Conservation (phyloP, 2,113 vertebrate species). For the Sapajus apella region DNA sequence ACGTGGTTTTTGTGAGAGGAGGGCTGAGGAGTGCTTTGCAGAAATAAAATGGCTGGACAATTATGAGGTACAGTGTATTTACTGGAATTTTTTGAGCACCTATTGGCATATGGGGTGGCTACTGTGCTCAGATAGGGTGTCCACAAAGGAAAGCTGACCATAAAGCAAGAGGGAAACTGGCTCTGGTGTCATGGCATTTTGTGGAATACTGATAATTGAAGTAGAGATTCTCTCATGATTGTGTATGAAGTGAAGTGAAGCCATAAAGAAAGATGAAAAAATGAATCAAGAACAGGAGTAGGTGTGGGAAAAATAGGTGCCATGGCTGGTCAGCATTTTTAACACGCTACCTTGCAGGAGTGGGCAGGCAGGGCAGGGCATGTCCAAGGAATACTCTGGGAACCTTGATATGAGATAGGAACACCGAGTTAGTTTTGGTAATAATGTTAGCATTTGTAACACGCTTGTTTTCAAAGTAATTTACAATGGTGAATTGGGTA, state of each 20-base stretch:
- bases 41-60: conserved; percentile 27
- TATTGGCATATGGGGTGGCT: background rate
- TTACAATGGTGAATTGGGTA: conserved; percentile 59
- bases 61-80: background rate
- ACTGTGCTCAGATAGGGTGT: background rate
- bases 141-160: background rate
- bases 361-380: background rate
- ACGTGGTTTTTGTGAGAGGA: background rate
- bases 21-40: background rate
- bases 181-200: conserved; percentile 3
- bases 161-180: conserved; percentile 5
- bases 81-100: conserved; percentile 26
- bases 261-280: background rate
- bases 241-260: background rate
- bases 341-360: background rate
- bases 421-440: background rate
- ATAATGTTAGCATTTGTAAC: conserved; percentile 50
- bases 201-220: background rate
- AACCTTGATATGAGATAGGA: background rate
- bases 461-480: conserved; percentile 54
- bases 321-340: background rate
- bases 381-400: background rate
- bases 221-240: background rate
- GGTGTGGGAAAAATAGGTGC: conserved; percentile 13
- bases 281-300: background rate